phyloP scores from a whole-genome alignment of 2,113 vertebrate species.

The Eclectus roratus region DNA sequence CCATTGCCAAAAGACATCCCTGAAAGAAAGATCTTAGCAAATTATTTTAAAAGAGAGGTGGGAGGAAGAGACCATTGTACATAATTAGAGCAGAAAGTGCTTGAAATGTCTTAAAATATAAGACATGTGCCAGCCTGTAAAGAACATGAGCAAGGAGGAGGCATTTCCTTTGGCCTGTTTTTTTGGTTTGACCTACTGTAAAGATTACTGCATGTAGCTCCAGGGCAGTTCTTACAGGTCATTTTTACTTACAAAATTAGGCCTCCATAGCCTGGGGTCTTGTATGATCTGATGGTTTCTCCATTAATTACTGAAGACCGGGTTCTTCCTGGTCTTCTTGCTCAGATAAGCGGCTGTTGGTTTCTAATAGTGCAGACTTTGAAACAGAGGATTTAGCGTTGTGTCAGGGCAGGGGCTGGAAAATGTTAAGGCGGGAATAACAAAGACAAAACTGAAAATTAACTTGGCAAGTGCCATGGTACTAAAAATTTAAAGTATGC shows the following conservation, averaged over 20 bases:
- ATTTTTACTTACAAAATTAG: background rate
- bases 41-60: background rate
- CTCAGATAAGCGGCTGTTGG: background rate
- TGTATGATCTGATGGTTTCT: background rate
- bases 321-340: background rate
- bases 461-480: background rate
- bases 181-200: background rate
- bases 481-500: background rate
- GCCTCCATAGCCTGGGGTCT: background rate
- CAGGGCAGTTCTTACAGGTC: background rate
- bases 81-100: slow-evolving; percentile 9
- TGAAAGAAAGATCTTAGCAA: background rate
- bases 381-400: slow-evolving; percentile 29
- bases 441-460: slow-evolving; percentile 10
- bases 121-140: background rate
- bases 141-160: background rate
- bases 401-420: slow-evolving; percentile 8
- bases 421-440: slow-evolving; percentile 23
- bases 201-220: background rate
- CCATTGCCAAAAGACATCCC: background rate
- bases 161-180: background rate
- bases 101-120: background rate
- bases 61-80: background rate
- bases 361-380: background rate
- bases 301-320: background rate